Conservation (phyloP, 2,113 vertebrate species). For the Pollimyrus isidori region DNA sequence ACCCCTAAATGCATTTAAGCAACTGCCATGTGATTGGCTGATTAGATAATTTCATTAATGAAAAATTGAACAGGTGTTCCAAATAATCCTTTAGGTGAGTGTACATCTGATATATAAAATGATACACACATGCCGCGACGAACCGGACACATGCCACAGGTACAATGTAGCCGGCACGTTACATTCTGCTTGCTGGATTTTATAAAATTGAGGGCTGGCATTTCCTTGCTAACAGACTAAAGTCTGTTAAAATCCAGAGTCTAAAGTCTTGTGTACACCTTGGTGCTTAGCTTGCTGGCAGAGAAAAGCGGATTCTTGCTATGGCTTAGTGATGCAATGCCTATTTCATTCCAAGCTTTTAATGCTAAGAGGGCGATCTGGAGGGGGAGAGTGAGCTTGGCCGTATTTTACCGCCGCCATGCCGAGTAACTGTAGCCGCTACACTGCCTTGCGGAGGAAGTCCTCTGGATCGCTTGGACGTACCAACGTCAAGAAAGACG, state of each 20-base stretch:
- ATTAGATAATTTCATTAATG: too few relatives aligned
- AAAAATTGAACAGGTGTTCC: too few relatives aligned
- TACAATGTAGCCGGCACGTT: not conserved
- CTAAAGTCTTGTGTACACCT: not conserved
- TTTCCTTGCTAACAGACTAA: not conserved
- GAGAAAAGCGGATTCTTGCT: not conserved
- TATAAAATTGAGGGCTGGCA: not conserved
- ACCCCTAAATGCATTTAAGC: too few relatives aligned
- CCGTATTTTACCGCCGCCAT: not conserved
- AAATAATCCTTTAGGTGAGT: too few relatives aligned
- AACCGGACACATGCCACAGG: not conserved
- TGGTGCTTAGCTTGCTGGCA: too few relatives aligned
- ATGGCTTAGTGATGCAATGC: not conserved
- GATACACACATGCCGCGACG: not conserved
- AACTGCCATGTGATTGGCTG: too few relatives aligned
- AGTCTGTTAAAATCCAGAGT: not conserved
- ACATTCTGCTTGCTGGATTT: not conserved
- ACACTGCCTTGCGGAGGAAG: not conserved
- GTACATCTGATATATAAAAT: not conserved
- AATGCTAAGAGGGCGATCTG: not conserved
- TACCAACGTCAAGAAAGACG: not conserved
- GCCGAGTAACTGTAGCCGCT: not conserved
- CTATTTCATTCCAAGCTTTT: not conserved
- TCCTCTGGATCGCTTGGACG: not conserved
- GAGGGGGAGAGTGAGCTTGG: not conserved